Conservation (phyloP, 2,797 vertebrate species). For the Chloroceryle inda region DNA sequence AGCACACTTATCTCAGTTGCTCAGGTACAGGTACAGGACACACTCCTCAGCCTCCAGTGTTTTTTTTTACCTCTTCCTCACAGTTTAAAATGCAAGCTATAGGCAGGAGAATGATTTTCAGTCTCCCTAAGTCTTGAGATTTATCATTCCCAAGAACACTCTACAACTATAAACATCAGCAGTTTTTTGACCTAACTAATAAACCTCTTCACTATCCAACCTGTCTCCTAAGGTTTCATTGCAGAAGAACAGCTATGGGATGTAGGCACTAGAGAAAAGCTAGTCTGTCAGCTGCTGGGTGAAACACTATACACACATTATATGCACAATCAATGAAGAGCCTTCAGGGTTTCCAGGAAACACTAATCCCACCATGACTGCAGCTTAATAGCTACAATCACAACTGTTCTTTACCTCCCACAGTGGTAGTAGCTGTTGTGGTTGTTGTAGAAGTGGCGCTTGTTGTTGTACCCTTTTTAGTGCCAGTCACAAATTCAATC, state of each 20-base stretch:
- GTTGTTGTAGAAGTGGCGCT: conserved; percentile 87
- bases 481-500: conserved; percentile 98
- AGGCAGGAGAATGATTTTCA: background rate
- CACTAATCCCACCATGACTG: background rate
- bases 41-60: background rate
- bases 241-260: background rate
- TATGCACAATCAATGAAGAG: background rate
- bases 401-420: conserved; percentile 85
- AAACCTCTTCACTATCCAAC: background rate
- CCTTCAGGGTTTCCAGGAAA: background rate
- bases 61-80: background rate
- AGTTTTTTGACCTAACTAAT: background rate
- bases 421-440: conserved; percentile 88
- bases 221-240: background rate
- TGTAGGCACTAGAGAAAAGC: background rate
- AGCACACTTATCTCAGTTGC: background rate
- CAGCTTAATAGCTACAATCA: background rate
- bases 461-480: conserved; percentile 93
- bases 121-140: background rate
- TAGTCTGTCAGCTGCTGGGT: background rate
- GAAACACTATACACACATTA: background rate
- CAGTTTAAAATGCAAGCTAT: background rate
- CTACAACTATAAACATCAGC: background rate
- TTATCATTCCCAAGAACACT: background rate
- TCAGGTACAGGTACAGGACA: background rate